Evolutionary conservation across 2,797 vertebrate species (phyloP).

Genomic region (Threskiornis aethiopicus): DNA sequence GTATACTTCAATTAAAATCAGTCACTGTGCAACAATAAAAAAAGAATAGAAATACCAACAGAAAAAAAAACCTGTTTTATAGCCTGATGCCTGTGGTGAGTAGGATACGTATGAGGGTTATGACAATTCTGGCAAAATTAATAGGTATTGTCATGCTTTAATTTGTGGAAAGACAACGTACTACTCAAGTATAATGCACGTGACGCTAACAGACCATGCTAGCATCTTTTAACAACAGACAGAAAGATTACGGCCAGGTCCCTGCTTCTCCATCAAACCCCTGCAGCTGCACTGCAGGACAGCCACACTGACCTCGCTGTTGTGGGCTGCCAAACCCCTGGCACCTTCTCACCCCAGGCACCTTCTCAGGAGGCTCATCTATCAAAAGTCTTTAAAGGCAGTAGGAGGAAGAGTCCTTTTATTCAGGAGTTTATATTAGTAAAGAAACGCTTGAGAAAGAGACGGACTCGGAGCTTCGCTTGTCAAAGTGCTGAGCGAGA

Average conservation of each 20-base stretch:
- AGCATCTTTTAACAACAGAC: not conserved
- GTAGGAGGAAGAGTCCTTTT: not conserved
- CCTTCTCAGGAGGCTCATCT: not conserved
- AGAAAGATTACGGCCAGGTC: not conserved
- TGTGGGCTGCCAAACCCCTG: not conserved
- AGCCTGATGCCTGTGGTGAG: not conserved
- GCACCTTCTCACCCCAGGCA: not conserved
- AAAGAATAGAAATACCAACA: not conserved
- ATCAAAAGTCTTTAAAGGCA: not conserved
- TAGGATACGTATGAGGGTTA: not conserved
- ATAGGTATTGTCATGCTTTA: not conserved
- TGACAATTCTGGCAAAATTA: not conserved
- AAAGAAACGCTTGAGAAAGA: not conserved
- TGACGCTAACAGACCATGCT: not conserved
- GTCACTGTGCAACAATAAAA: not conserved
- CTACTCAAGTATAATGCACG: rapidly evolving
- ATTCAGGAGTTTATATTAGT: not conserved
- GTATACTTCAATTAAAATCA: slow-evolving; percentile 9
- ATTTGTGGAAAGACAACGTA: not conserved
- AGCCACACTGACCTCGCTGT: not conserved
- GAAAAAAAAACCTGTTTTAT: not conserved
- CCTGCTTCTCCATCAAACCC: not conserved
- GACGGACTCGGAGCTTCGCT: not conserved
- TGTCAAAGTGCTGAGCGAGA: not conserved
- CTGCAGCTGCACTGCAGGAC: not conserved